Evolutionary conservation across 2,797 vertebrate species (phyloP).

Genomic region (Spheniscus humboldti): DNA sequence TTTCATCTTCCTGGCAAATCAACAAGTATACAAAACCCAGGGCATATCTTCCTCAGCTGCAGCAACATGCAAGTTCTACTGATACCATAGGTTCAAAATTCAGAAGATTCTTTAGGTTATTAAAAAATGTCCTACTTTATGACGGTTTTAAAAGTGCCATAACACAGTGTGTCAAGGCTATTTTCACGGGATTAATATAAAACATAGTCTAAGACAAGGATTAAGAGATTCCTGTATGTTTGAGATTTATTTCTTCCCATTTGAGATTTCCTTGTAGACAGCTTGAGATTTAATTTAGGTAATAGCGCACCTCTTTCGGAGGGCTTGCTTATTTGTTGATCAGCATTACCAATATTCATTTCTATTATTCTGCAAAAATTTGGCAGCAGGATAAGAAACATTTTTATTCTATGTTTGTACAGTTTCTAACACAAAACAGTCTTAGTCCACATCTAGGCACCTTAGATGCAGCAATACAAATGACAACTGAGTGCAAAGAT

Average conservation of each 20-base stretch:
- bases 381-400: not conserved
- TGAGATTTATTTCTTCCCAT: not conserved
- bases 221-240: not conserved
- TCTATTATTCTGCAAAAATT: not conserved
- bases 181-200: not conserved
- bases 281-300: not conserved
- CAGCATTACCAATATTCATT: not conserved
- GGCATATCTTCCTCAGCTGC: not conserved
- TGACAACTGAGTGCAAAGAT: not conserved
- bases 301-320: not conserved
- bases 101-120: not conserved
- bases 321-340: not conserved
- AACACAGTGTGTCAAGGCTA: not conserved
- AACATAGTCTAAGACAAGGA: not conserved
- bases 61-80: not conserved
- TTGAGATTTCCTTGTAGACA: not conserved
- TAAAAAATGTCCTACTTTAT: not conserved
- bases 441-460: not conserved
- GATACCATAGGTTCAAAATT: not conserved
- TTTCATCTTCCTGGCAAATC: not conserved
- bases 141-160: not conserved
- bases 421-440: not conserved
- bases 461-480: fast-evolving
- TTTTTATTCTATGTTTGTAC: not conserved
- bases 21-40: not conserved